Conservation (phyloP, 2,888 invertebrate species). For the Apotomis betuletana region DNA sequence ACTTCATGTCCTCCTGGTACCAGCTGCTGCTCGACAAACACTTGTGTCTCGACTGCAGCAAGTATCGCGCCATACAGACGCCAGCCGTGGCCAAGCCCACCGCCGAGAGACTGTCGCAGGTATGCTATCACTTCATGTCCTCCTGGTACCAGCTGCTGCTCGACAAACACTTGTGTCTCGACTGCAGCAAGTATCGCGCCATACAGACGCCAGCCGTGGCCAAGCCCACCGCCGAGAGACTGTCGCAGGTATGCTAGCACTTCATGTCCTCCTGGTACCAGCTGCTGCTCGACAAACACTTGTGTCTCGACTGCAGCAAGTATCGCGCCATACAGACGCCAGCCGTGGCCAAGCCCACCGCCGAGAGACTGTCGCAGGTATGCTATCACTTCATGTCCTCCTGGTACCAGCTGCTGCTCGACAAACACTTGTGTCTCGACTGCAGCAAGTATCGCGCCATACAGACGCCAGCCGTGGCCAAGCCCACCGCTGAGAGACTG, state of each 20-base stretch:
- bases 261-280: background rate
- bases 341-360: slow-evolving; percentile 85
- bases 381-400: background rate
- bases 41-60: slow-evolving; percentile 88
- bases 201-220: slow-evolving; percentile 85
- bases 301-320: slow-evolving; percentile 88
- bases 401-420: background rate
- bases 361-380: slow-evolving; percentile 85
- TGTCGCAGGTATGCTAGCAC: slow-evolving; percentile 81
- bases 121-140: slow-evolving; percentile 48
- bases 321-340: slow-evolving; percentile 85
- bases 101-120: slow-evolving; percentile 85
- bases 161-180: slow-evolving; percentile 89
- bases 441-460: slow-evolving; percentile 85
- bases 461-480: slow-evolving; percentile 85
- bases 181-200: slow-evolving; percentile 86
- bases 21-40: slow-evolving; percentile 87
- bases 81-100: slow-evolving; percentile 86
- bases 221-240: slow-evolving; percentile 82
- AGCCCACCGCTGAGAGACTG: slow-evolving; percentile 85
- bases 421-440: slow-evolving; percentile 90
- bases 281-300: slow-evolving; percentile 87
- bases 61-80: slow-evolving; percentile 85
- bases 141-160: slow-evolving; percentile 73
- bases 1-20: no score